Base-by-base conservation (phyloP, 2,113 vertebrate species). In the Apodemus sylvaticus region DNA sequence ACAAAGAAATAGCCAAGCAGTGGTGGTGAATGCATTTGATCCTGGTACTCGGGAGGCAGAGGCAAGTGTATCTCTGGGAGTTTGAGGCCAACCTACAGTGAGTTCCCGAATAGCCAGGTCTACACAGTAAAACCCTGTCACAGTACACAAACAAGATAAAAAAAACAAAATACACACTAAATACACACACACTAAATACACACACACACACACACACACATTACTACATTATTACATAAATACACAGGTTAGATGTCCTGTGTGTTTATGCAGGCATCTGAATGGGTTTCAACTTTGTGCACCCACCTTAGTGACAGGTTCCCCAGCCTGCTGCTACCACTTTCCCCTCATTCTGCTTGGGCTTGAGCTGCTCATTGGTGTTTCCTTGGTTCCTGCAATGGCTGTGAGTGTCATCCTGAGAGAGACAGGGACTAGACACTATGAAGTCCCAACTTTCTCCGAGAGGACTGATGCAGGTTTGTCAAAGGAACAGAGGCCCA, bases 211-310 rank as follows among this genome's bases (percentile, higher is more conserved):
- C 34, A 36, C 34, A 70, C 36, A 39, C 1, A 19, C 2, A 71
- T n/a, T 16, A 71, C 39, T 11, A 22, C 70, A 71, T 22, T 22
- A 60, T 22, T 60, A 60, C 20, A 24, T 74, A 45, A 45, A 76
- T 42, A 64, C 19, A 22, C 34, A 7, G 29, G 34, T 36, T n/a
- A 4, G 0, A 24, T n/a, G 48, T 1, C 45, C 45, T 31, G 1
- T 11, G 2, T 17, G 31, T 51, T 51, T 24, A 1, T 71, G 1
- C 19, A 34, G 51, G 5, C 1, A 12, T 55, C 0, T n/a, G 26
- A 22, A 12, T 83, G 42, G 55, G 19, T 36, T 22, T 17, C 10
- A 1, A 16, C 3, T 22, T 79, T 22, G 70, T 10, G 24, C 2
- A 24, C 16, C 64, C 10, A 31, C 34, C 17, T 68, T 39, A 26